Evolutionary conservation across 2,797 vertebrate species (phyloP), one percentile per base, ranked within the genome.

Genomic region (Lateolabrax maculatus): DNA sequence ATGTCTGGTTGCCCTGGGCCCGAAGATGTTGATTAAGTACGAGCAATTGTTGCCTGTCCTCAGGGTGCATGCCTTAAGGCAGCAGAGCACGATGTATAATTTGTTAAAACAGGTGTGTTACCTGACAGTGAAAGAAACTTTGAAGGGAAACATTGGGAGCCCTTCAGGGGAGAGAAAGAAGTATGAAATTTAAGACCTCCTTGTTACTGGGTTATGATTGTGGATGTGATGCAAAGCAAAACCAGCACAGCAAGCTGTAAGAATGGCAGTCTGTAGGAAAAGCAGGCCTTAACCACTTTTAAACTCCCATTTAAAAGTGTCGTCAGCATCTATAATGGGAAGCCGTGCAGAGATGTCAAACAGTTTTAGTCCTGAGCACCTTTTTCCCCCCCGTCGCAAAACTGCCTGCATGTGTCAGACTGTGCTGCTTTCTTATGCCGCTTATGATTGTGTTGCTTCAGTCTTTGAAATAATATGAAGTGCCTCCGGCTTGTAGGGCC

Each of bases 381-480:
- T 80, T 46, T 52, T 69, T 15, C 5, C 6, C 18, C 58, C 34
- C 21, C 49, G 41, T 62, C 7, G 43, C 55, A 75, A 48, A n/a
- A 13, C 51, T 25, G 70, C 84, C 74, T 84, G 74, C 43, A 64
- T 74, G 56, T 78, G 36, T 78, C 81, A 73, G 72, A 44, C 71
- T 64, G 52, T 19, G 61, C 71, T 81, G 71, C 79, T 84, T 92
- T 82, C 63, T 60, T 67, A 65, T 77, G 76, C 75, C 79, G 87
- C 79, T 83, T 87, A 70, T 87, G 87, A 88, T 84, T 90, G 78
- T 76, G 55, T 88, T 84, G 72, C 91, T 86, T 91, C 63, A 48
- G 79, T 82, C 90, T 93, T 90, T 93, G 83, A 92, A 94, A 94
- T 88, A 83, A 79, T 85, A 84, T 84, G 58, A 84, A 83, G 70